Evolutionary conservation across 2,113 vertebrate genomes (phyloP).

Genomic region (rabbit (Oryctolagus cuniculus)): mOryCun1.1 NC_091448.1:15652001-15652500

Average conservation of each 20-base stretch:
- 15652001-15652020: too few species aligned
- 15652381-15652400: constrained; percentile 13
- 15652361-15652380: constrained; percentile 20
- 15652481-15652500: background rate
- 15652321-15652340: background rate
- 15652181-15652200: background rate
- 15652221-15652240: background rate
- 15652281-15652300: constrained; percentile 7
- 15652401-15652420: background rate
- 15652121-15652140: too few species aligned
- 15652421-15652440: background rate
- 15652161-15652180: background rate
- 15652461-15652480: background rate
- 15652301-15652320: background rate
- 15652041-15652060: background rate
- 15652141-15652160: background rate
- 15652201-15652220: background rate
- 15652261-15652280: background rate
- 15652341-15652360: background rate
- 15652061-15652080: background rate
- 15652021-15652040: too few species aligned
- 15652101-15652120: background rate
- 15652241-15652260: background rate
- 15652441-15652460: background rate
- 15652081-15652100: background rate